Base-by-base conservation (phyloP, 35 echinoderm and acorn worm genomes). In the Lytechinus pictus region DNA sequence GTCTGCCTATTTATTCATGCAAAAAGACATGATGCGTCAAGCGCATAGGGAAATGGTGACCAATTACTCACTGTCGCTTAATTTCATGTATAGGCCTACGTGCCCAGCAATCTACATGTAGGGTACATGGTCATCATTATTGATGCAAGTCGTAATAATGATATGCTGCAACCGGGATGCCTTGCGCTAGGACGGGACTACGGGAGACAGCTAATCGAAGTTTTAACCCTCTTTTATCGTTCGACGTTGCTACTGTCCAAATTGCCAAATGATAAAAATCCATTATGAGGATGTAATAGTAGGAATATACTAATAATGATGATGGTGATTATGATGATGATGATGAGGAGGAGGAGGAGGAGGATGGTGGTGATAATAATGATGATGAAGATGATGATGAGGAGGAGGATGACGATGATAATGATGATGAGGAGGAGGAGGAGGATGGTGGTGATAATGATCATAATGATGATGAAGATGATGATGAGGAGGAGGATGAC, bases 131-230 rank as follows among this genome's bases (percentile, higher is more conserved):
- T 90, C 52, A 52, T 33, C 88, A 52, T 90, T 90, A 44, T 90
- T 90, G 28, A 52, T 90, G 88, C 88, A 90, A 90, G 88, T 90
- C n/a, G 28, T 54, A 90, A 90, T 52, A 90, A 90, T 44, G 33
- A 44, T 90, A 54, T 52, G 52, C 52, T 90, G 88, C 29, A 54
- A 90, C 88, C 88, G n/a, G 28, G 88, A 90, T 79, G 66, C 66
- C 66, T 24, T 24, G 16, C 19, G 3, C 19, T 24, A 90, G 33
- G 28, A 90, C n/a, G 88, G 9, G n/a, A 12, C 0, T 28, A 52
- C 52, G 14, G 3, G 8, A 2, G 28, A 90, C 28, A 90, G 29
- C 11, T 44, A 90, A 90, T 54, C 88, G 52, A 54, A 90, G 52
- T 52, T 33, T 33, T 8, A 44, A 52, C 13, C 13, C 16, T 90